phyloP scores from a whole-genome alignment of 2,888 invertebrate genomes.

The Drosophila stalkeri region DNA sequence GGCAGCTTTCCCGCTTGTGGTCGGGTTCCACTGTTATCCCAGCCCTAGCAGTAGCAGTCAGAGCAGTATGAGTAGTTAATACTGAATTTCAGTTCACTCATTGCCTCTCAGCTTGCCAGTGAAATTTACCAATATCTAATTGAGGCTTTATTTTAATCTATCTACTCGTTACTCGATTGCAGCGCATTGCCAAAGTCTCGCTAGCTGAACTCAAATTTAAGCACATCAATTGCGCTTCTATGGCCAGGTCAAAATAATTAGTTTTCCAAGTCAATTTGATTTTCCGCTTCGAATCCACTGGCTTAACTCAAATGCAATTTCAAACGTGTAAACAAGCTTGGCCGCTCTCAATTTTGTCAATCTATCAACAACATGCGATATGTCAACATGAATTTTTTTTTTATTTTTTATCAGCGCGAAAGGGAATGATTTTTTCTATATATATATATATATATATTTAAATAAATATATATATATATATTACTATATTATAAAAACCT shows the following conservation, averaged over 20 bases:
- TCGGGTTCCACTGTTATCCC: constrained; percentile 43
- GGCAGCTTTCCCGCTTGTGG: constrained; percentile 64
- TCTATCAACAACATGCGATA: background rate
- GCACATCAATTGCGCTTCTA: background rate
- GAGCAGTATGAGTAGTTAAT: constrained; percentile 25
- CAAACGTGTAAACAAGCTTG: constrained; percentile 10
- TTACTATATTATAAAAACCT: too few relatives aligned
- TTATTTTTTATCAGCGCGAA: background rate
- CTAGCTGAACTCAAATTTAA: background rate
- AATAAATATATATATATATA: too few relatives aligned
- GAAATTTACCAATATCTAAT: constrained; percentile 8
- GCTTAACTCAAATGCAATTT: constrained; percentile 14
- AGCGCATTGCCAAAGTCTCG: background rate
- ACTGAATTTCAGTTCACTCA: constrained; percentile 1
- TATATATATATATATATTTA: too few relatives aligned
- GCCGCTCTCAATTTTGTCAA: constrained; percentile 1
- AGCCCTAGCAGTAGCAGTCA: constrained; percentile 21
- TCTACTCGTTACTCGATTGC: background rate
- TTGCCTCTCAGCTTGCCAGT: constrained; percentile 26
- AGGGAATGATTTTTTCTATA: background rate
- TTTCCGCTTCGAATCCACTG: background rate
- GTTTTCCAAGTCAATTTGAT: constrained; percentile 15
- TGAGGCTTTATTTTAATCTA: constrained; percentile 9
- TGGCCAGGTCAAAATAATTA: constrained; percentile 10
- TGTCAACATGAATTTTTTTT: constrained; percentile 2